Base-by-base conservation (phyloP, 2,797 vertebrate species). In the Delichon dasypus region DNA sequence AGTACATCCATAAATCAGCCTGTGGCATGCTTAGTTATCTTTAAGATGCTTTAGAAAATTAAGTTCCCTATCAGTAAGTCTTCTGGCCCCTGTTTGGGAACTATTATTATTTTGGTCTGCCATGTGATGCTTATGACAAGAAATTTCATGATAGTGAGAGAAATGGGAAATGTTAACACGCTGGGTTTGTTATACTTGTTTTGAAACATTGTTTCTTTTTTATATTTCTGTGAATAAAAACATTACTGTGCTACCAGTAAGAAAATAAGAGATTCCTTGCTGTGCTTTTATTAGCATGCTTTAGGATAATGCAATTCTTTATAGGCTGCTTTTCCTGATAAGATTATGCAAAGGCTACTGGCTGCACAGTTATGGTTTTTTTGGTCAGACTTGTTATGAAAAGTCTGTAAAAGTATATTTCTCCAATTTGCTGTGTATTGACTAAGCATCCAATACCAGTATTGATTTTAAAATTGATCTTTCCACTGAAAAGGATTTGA, bases 401-500 rank as follows among this genome's bases (percentile, higher is more conserved):
- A 75, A 88, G 58, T 48, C 4, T 0, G 6, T 90, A 51, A 75
- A 58, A 81, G 16, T 18, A 2, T 75, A 78, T 86, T 91, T 83
- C 22, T 57, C 19, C 44, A 60, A 8, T 64, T 58, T 80, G 26
- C 55, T 75, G 3, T 65, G 7, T 87, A 74, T 83, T 80, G 85
- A 64, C 36, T 70, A 21, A 67, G 17, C 3, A 5, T 61, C 64
- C 88, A 67, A 77, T 72, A n/a, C 23, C 12, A 30, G 10, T 75
- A 90, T 81, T 81, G 90, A 94, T 88, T 95, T 90, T 29, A 75
- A 89, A 94, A 57, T 29, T 45, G 16, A 23, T 53, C 36, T 89
- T 71, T 78, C 91, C 38, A 51, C 45, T 83, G 42, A 62, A 90
- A 68, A 68, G 30, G 32, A 66, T 65, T 94, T 77, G n/a, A 87